These are phyloP conservation scores for Equus quagga DNA, from an alignment of 2,113 vertebrate genomes.

Conservation along the genomic window DNA sequence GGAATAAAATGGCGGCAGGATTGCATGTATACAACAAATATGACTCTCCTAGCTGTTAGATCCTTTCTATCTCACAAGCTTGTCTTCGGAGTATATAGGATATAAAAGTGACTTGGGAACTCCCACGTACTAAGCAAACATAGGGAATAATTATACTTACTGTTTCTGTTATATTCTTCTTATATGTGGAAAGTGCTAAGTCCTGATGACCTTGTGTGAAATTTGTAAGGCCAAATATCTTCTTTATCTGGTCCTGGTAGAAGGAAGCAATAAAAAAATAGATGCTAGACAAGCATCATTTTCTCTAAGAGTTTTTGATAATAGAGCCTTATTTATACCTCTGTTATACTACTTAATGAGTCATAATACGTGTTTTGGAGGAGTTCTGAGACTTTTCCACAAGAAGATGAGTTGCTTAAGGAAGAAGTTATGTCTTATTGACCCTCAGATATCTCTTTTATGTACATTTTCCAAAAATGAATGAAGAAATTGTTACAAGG, in stretches of 20 bases:
- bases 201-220: not conserved
- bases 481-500: not conserved
- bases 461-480: not conserved
- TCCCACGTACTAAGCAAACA: not conserved
- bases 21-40: not conserved
- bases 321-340: not conserved
- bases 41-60: not conserved
- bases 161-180: not conserved
- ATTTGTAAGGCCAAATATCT: not conserved
- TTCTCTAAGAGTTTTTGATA: not conserved
- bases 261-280: not conserved
- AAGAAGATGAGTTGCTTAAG: not conserved
- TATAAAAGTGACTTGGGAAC: not conserved
- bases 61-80: not conserved
- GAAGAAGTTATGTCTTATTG: not conserved
- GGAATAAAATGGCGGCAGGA: not conserved
- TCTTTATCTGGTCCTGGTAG: not conserved
- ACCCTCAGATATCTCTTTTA: not conserved
- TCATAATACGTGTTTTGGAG: not conserved
- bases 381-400: not conserved
- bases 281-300: not conserved
- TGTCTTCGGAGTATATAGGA: not conserved
- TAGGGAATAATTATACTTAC: not conserved
- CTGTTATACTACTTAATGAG: not conserved
- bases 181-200: not conserved